Evolutionary conservation across 2,888 invertebrate species (phyloP), one percentile per base, ranked within the genome.

Genomic region (Aspidiotus destructor): DNA sequence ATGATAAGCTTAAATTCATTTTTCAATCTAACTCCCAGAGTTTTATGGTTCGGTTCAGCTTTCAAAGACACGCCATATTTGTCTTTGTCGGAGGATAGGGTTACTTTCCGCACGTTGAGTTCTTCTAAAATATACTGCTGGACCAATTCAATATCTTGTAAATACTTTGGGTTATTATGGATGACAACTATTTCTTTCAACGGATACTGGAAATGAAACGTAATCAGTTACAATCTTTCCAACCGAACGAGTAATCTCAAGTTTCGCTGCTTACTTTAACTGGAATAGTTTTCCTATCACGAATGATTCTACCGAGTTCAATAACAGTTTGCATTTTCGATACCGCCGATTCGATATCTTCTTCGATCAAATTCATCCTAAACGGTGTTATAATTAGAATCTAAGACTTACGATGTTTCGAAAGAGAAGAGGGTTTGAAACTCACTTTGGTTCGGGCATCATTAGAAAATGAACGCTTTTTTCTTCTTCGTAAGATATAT

Each of bases 21-120:
- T 78, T 96, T 96, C 54, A 97, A 80, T 70, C 94, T 84, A 11
- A 87, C 84, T 0, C 98, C 99, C 11, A 97, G 82, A 41, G 86
- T 81, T 79, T 92, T 95, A 77, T 94, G 92, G 79, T 99, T 95
- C 0, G 97, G 95, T 76, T 98, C 96, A 0, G 96, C 98, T 74
- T 88, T 83, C 63, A 99, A 78, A 7, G 86, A 85, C 41, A 99
- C 90, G 2, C 94, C 95, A 79, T 93, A 99, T 74, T 88, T 90
- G 72, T 87, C 84, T 78, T 96, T 97, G 75, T 99, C 92, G 54
- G 86, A 86, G 3, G 93, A 91, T 1, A 92, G 81, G 0, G 88
- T 88, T 67, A 99, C 79, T 73, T 84, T 84, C 70, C 87, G 86
- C 0, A 99, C 88, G 78, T 99, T 99, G 75, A 98, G 81, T 79